Evolutionary conservation across 92 coral and sea anemone genomes (phyloP), one percentile per base, ranked within the genome.

Genomic region (Actinernus sp.): DNA sequence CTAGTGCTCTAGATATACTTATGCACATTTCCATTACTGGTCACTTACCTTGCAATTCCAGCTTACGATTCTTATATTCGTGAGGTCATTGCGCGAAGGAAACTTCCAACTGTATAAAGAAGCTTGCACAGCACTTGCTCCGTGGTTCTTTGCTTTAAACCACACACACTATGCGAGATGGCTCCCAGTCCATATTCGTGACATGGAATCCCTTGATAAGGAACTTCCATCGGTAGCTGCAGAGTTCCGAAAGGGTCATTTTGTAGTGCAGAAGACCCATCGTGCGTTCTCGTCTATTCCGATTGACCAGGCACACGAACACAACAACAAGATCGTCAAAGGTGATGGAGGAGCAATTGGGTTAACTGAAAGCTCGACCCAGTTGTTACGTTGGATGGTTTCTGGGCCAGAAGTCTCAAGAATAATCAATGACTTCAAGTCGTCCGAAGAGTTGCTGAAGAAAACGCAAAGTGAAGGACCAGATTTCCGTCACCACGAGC

Each of bases 111-210:
- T 79, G 3, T 74, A 74, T 31, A 68, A 65, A 24, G 84, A 83
- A 6, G 59, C 83, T 1, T 64, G 66, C 34, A 8, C 37, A 56
- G 12, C 61, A 0, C 77, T 78, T 26, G 73, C 58, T 0, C 86
- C 91, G 5, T 77, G 91, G 81, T 69, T 77, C 7, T 86, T 79
- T 63, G 76, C 87, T 0, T 53, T 86, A 37, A 25, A 86, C 62
- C 61, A 9, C 52, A 60, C 68, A 9, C 29, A 86, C 59, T 79
- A 71, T 31, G 72, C 86, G 4, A 38, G 81, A 10, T 85, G 91
- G 85, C 75, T 84, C 0, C 76, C 85, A 36, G 77, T 84, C 2
- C 81, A 79, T 31, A 30, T 79, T 52, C 78, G 75, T 1, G 92
- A 86, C 27, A 86, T 79, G 92, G 58, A 27, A 45, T 50, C 63